Base-by-base conservation (phyloP, 1,140 invertebrate genomes). In the Antheraea pernyi region DNA sequence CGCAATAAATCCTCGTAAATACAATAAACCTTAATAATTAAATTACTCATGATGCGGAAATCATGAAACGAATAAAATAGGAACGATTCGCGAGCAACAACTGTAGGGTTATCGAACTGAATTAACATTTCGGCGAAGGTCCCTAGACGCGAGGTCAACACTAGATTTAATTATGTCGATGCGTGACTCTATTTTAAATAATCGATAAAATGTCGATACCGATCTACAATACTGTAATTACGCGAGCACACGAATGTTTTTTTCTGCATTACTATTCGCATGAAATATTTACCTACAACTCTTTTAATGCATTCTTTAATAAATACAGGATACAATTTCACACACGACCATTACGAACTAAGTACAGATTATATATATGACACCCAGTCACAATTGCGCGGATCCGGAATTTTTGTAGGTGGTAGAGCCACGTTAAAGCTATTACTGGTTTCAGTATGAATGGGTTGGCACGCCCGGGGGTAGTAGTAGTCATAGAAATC, bases 111-210 rank as follows among this genome's bases (percentile, higher is more conserved):
- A 84, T 84, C 80, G 89, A 84, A 83, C 89, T 80, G 65, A 73
- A 81, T 75, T 90, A 89, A 83, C 89, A 91, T 91, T 91, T 91
- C 67, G 84, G 85, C 84, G 88, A 91, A 91, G 88, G 88, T 90
- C 83, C 82, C 83, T 81, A 84, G 83, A 84, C 46, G 66, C 84
- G 88, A 90, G 89, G 88, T 81, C 83, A 78, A 46, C 19, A 46
- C 58, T 76, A 66, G 69, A 74, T 67, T 65, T 67, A 65, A 63
- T 63, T 67, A 65, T 63, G 16, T 53, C 46, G 62, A 59, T 7
- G 37, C 22, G 37, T 69, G 67, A 71, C 68, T 74, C 67, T 58
- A 71, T 65, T 65, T 65, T 48, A 65, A 65, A 48, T 65, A 48
- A 42, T 19, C 42, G 64, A 48, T 46, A 48, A 65, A 48, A 65